Evolutionary conservation across 1,140 invertebrate species (phyloP), one percentile per base, ranked within the genome.

Genomic region (Halyomorpha halys): DNA sequence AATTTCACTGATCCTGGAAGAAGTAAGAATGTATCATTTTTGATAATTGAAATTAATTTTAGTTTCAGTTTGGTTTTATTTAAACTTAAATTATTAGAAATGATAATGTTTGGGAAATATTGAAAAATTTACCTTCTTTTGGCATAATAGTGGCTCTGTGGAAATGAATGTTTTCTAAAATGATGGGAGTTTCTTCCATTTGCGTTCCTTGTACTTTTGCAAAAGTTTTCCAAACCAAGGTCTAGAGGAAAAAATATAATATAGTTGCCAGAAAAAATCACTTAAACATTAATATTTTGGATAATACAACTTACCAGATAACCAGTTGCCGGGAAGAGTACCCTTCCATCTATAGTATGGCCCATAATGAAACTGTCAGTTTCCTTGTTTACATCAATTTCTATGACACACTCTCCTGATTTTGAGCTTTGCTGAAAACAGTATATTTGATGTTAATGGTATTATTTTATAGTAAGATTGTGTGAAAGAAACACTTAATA

Each of bases 271-370:
- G 16, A 9, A 21, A 25, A 53, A 9, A 15, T 53, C 1, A 16
- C 8, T 53, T 9, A n/a, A 19, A 53, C n/a, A 53, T 53, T 13
- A 53, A 21, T 53, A 53, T 21, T 5, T n/a, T 6, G 16, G 5
- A 21, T 6, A 39, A 45, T 11, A 21, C 27, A 51, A 70, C 74
- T 74, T 72, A 84, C 83, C 76, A 98, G 78, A 72, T 98, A 97
- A 14, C 94, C 95, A 51, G 95, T 97, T 54, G 94, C 95, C 14
- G 96, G 96, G 78, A 93, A 98, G 3, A 99, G 76, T 25, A 96
- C 80, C 72, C 94, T 82, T 14, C 94, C 95, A 77, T 98, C 95
- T 71, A 98, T 96, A n/a, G 82, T 82, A 73, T 98, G 95, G 19
- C 94, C 95, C 30, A 82, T 74, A 51, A 91, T 78, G 76, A 86